These are phyloP conservation scores for Mycetomoellerius zeteki DNA, from an alignment of 1,140 invertebrate genomes.

Conservation along the genomic window DNA sequence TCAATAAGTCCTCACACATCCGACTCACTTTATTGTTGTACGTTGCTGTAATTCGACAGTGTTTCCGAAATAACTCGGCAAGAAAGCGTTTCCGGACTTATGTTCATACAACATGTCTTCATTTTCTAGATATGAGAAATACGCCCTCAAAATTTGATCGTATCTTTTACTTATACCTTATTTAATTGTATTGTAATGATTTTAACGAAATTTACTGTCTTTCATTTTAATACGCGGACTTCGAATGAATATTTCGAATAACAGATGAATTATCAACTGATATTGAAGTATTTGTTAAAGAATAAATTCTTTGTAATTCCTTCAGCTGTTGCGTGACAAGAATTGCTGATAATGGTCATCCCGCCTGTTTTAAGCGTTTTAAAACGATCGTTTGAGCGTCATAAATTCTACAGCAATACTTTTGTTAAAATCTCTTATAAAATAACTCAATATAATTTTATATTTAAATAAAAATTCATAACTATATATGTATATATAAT, in stretches of 20 bases:
- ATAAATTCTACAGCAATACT: neutral
- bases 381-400: neutral
- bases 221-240: neutral
- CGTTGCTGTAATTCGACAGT: too few relatives aligned
- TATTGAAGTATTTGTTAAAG: neutral
- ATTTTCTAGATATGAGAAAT: too few relatives aligned
- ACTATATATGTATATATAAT: neutral
- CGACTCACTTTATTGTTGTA: too few relatives aligned
- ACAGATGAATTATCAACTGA: neutral
- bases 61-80: too few relatives aligned
- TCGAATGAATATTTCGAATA: neutral
- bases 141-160: too few relatives aligned
- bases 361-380: neutral
- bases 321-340: neutral
- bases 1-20: too few relatives aligned
- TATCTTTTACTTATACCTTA: too few relatives aligned
- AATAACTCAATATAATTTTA: constrained; percentile 3
- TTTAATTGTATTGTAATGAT: constrained; percentile 1
- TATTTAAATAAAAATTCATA: neutral
- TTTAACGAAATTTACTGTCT: neutral
- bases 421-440: neutral
- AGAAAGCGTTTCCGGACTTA: too few relatives aligned
- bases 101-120: too few relatives aligned
- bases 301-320: constrained; percentile 29
- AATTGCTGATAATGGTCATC: neutral